Conservation (phyloP, 2,888 invertebrate species). For the Tiliacea citrago region DNA sequence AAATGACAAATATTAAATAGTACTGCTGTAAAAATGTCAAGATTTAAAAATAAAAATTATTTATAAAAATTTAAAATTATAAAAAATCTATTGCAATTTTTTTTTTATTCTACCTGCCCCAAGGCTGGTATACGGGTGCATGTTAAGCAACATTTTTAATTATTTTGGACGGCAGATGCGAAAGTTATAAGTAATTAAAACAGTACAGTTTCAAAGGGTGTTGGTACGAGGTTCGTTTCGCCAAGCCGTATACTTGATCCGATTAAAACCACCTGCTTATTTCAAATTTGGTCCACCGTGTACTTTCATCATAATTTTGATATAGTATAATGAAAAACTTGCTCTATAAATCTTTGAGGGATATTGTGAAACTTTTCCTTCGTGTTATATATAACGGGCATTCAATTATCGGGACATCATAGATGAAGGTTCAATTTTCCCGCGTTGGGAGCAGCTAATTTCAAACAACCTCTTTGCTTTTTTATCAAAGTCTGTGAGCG, state of each 20-base stretch:
- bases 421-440: slow-evolving; percentile 57
- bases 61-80: too few species aligned
- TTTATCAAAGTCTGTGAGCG: slow-evolving; percentile 23
- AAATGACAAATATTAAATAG: too few species aligned
- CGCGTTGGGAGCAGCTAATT: slow-evolving; percentile 42
- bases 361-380: slow-evolving; percentile 37
- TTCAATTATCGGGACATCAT: slow-evolving; percentile 56
- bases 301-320: slow-evolving; percentile 45
- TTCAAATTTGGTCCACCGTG: slow-evolving; percentile 42
- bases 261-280: slow-evolving; percentile 61
- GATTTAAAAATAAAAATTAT: too few species aligned
- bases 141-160: slow-evolving; percentile 23
- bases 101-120: too few species aligned
- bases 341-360: slow-evolving; percentile 47
- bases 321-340: slow-evolving; percentile 47
- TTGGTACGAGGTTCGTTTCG: slow-evolving; percentile 21
- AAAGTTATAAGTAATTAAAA: slow-evolving; percentile 59
- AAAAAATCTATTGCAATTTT: too few species aligned
- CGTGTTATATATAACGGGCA: slow-evolving; percentile 34
- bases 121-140: too few species aligned
- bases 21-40: too few species aligned
- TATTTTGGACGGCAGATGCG: slow-evolving; percentile 33
- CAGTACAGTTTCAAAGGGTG: slow-evolving; percentile 56
- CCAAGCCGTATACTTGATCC: slow-evolving; percentile 51
- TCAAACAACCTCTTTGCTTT: slow-evolving; percentile 36